A percentile compares a stretch with the other conserved stretches of the same genome.
Conservation (phyloP, 2,797 vertebrate species). For the Harpagifer antarcticus region DNA sequence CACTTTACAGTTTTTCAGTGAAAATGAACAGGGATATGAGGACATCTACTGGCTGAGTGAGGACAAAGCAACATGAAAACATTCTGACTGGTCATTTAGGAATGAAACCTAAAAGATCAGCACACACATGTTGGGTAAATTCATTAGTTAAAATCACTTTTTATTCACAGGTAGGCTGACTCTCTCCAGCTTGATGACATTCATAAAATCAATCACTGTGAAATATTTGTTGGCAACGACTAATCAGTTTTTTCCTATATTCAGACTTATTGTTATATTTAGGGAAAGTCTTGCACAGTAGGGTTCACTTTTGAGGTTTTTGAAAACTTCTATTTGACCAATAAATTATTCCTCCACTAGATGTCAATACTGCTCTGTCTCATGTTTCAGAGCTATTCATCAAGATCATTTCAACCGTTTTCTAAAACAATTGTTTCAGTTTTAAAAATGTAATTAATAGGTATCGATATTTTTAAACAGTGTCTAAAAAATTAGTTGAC, state of each 20-base stretch:
- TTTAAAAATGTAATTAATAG: neutral
- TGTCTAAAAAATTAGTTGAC: accelerated
- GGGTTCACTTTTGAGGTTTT: neutral
- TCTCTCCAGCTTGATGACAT: neutral
- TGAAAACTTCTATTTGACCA: neutral
- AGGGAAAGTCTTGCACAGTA: neutral
- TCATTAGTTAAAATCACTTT: neutral
- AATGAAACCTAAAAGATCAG: neutral
- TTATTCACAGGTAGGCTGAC: neutral
- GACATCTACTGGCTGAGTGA: slow-evolving; percentile 73
- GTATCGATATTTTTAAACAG: neutral
- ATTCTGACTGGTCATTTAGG: neutral
- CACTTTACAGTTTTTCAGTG: neutral
- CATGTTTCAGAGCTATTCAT: slow-evolving; percentile 3
- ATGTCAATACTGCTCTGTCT: slow-evolving; percentile 56
- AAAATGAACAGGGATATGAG: slow-evolving; percentile 34
- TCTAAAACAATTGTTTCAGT: neutral
- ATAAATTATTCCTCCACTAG: slow-evolving; percentile 54
- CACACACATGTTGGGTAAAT: neutral
- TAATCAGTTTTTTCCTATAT: neutral
- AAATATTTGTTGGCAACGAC: neutral
- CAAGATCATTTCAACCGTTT: neutral
- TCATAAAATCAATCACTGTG: neutral
- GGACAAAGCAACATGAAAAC: neutral
- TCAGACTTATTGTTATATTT: neutral